Evolutionary conservation across 1,140 invertebrate species (phyloP).

Genomic region (Drosophila repleta): DNA sequence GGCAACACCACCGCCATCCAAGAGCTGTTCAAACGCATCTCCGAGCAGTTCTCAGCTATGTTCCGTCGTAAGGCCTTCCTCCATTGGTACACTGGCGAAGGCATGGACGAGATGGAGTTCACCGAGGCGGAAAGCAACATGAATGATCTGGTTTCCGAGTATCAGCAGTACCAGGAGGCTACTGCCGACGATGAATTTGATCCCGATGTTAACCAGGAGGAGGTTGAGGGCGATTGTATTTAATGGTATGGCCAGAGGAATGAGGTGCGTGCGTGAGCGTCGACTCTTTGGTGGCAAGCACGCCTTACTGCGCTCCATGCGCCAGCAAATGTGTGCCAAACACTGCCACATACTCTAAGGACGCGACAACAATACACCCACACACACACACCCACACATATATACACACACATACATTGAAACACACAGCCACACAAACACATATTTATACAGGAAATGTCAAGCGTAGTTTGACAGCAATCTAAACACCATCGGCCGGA

Average conservation of each 20-base stretch:
- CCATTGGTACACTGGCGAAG: slow-evolving; percentile 93
- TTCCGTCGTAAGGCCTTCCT: slow-evolving; percentile 94
- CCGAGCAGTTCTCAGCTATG: slow-evolving; percentile 92
- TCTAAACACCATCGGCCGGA: slow-evolving; percentile 61
- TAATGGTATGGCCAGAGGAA: slow-evolving; percentile 83
- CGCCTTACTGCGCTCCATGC: slow-evolving; percentile 64
- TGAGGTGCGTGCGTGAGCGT: slow-evolving; percentile 79
- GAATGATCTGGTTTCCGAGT: slow-evolving; percentile 94
- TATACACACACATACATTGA: slow-evolving; percentile 13
- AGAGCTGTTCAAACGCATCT: slow-evolving; percentile 88
- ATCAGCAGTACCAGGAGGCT: slow-evolving; percentile 95
- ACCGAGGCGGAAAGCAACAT: slow-evolving; percentile 91
- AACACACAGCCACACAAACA: slow-evolving; percentile 29
- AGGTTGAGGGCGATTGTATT: slow-evolving; percentile 84
- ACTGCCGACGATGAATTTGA: slow-evolving; percentile 89
- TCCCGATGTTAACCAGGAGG: slow-evolving; percentile 85
- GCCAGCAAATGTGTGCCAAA: slow-evolving; percentile 69
- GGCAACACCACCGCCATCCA: slow-evolving; percentile 88
- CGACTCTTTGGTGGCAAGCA: slow-evolving; percentile 42
- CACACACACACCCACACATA: slow-evolving; percentile 21
- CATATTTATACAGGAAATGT: slow-evolving; percentile 66
- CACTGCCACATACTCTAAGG: slow-evolving; percentile 66
- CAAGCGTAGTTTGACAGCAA: slow-evolving; percentile 71
- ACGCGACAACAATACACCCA: slow-evolving; percentile 40
- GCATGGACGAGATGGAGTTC: slow-evolving; percentile 94